These are phyloP conservation scores for Torymus aiolomorphi DNA, from an alignment of 2,888 invertebrate species.

Conservation along the genomic window DNA sequence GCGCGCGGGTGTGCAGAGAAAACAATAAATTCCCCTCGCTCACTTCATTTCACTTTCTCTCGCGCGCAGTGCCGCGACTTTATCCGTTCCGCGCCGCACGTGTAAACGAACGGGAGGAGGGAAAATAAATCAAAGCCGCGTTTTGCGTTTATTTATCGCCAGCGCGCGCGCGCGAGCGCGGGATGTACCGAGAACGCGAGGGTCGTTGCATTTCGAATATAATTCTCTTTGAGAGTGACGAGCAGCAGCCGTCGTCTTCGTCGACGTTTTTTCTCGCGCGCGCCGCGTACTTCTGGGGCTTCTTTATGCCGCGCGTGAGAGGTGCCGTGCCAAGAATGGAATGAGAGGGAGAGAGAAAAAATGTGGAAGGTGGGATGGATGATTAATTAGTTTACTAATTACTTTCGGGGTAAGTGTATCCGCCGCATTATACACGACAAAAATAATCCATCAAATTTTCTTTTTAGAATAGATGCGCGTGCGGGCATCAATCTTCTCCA, in stretches of 20 bases:
- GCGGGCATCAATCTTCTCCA: no score
- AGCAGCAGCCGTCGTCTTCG: no score
- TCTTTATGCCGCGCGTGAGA: constrained; percentile 26
- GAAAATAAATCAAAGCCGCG: constrained; percentile 61
- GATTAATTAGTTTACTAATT: constrained; percentile 35
- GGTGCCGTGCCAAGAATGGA: neutral
- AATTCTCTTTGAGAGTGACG: constrained; percentile 29
- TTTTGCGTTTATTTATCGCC: constrained; percentile 54
- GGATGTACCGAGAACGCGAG: constrained; percentile 29
- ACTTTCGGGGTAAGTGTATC: no score
- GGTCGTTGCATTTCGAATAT: constrained; percentile 6
- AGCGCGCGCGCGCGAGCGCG: constrained; percentile 46
- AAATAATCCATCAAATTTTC: no score
- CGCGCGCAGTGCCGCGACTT: neutral
- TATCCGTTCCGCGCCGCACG: constrained; percentile 28
- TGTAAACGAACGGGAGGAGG: constrained; percentile 54
- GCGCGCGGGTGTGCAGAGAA: neutral
- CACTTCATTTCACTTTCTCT: constrained; percentile 40
- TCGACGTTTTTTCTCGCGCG: no score
- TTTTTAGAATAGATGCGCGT: no score
- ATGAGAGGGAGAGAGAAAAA: no score
- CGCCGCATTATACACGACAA: no score
- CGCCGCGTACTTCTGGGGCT: no score
- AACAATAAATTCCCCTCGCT: constrained; percentile 49
- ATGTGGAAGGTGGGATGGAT: no score